These are phyloP conservation scores for Drosophila arawakana DNA, from an alignment of 1,140 invertebrate genomes.

Conservation along the genomic window DNA sequence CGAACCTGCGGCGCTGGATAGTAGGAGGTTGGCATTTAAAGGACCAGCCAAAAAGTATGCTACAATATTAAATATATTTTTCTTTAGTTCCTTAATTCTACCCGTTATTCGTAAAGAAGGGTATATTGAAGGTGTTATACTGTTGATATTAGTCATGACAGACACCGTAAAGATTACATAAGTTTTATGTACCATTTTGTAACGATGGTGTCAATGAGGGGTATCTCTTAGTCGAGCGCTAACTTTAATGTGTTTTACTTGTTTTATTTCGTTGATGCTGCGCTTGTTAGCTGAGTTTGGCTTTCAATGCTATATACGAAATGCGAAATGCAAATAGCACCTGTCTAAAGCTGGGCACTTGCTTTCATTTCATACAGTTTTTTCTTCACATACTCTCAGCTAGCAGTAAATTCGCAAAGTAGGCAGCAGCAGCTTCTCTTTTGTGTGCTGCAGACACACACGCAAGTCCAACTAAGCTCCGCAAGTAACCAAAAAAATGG, in stretches of 20 bases:
- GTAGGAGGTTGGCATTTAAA: slow-evolving; percentile 19
- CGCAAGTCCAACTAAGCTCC: slow-evolving; percentile 22
- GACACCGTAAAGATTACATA: too few relatives aligned
- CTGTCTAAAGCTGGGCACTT: slow-evolving; percentile 78
- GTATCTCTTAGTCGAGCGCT: too few relatives aligned
- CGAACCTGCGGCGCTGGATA: slow-evolving; percentile 21
- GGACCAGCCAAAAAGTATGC: slow-evolving; percentile 57
- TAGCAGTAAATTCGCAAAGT: slow-evolving; percentile 50
- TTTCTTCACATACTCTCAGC: slow-evolving; percentile 11
- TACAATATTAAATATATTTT: slow-evolving; percentile 24
- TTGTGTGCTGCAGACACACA: slow-evolving; percentile 58
- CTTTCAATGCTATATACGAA: slow-evolving; percentile 44
- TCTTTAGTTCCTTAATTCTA: background rate
- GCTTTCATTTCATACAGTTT: slow-evolving; percentile 41
- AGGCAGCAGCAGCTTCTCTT: slow-evolving; percentile 49
- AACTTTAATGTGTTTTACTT: slow-evolving; percentile 28
- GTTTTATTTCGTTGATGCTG: slow-evolving; percentile 66
- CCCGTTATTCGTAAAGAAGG: too few relatives aligned
- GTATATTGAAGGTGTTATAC: too few relatives aligned
- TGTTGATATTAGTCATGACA: too few relatives aligned
- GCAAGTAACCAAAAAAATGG: slow-evolving; percentile 45
- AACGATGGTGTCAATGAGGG: too few relatives aligned
- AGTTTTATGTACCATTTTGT: too few relatives aligned
- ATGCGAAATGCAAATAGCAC: slow-evolving; percentile 66
- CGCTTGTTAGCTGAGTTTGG: slow-evolving; percentile 70